phyloP scores from a whole-genome alignment of 2,113 vertebrate species.

The Sminthopsis crassicaudata region DNA sequence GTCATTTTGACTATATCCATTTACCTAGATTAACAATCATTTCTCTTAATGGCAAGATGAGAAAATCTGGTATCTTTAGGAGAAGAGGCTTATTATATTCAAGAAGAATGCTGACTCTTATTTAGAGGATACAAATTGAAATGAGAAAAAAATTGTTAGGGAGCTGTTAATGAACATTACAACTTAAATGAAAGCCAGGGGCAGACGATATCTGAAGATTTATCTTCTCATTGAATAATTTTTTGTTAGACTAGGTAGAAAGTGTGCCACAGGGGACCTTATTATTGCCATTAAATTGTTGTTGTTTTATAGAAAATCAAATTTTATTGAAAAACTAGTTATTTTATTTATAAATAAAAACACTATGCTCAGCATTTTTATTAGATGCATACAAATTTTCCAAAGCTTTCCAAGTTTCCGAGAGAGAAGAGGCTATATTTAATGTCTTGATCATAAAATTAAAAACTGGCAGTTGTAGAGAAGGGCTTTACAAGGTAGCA shows the following conservation, averaged over 20 bases:
- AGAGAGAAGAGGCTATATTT: not conserved
- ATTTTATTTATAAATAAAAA: conserved; percentile 14
- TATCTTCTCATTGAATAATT: not conserved
- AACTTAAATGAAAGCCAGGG: not conserved
- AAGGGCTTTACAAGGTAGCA: not conserved
- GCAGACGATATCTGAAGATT: not conserved
- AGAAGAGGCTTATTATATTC: not conserved
- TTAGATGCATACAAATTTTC: not conserved
- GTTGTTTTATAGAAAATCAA: not conserved
- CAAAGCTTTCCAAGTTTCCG: not conserved
- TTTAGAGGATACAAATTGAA: not conserved
- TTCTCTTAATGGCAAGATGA: not conserved
- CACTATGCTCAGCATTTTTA: not conserved
- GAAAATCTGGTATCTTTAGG: not conserved
- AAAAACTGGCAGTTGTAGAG: not conserved
- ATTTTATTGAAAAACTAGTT: not conserved
- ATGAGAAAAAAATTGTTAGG: not conserved
- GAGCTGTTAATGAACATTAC: not conserved
- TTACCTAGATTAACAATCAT: not conserved
- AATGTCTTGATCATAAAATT: not conserved
- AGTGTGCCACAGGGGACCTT: not conserved
- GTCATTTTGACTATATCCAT: not conserved
- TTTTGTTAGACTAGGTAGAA: not conserved
- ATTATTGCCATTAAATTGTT: not conserved
- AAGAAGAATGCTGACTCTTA: not conserved